Base-by-base conservation (phyloP, 2,113 vertebrate genomes). In the Mobula birostris region DNA sequence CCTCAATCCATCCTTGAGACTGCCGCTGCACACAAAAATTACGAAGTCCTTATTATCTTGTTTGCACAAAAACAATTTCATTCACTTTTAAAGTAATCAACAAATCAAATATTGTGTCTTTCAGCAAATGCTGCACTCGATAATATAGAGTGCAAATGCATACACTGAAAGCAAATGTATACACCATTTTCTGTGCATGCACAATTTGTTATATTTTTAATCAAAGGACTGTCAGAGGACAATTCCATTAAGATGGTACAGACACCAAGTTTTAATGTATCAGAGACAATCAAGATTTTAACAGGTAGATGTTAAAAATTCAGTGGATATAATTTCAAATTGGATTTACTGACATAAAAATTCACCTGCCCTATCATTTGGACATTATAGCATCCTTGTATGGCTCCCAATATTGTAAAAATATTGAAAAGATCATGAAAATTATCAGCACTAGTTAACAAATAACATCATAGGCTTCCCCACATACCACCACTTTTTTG, bases 1-100 rank as follows among this genome's bases (percentile, higher is more conserved):
- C 90, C 96, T 96, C 95, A 97, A 96, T 68, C 97, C 97, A 95
- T 98, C 98, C 95, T 96, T 97, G 94, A 97, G 97, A 92, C 96
- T 95, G 95, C 96, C 96, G 95, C 99, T 99, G 94, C 93, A 96
- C 94, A 76, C 94, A 95, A 27, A 74, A 56, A 74, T 15, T n/a
- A 27, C 70, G 88, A 94, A 76, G 48, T 27, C 15, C 40, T 74
- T 56, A 74, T 7, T 93, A 76, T 56, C 68, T 72, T 48, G 48
- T 19, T 29, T 76, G 91, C 40, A 48, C 15, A 72, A 32, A 14
- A 17, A 92, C 17, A 91, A 68, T 70, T 21, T 14, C 24, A 88
- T 8, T 15, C 14, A 93, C 36, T 76, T 74, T 93, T 56, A 68
- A 91, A 91, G 36, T 48, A 85, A 85, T 58, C 82, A 66, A 68